Base-by-base conservation (phyloP, 2,797 vertebrate genomes). In the Ceryle rudis region DNA sequence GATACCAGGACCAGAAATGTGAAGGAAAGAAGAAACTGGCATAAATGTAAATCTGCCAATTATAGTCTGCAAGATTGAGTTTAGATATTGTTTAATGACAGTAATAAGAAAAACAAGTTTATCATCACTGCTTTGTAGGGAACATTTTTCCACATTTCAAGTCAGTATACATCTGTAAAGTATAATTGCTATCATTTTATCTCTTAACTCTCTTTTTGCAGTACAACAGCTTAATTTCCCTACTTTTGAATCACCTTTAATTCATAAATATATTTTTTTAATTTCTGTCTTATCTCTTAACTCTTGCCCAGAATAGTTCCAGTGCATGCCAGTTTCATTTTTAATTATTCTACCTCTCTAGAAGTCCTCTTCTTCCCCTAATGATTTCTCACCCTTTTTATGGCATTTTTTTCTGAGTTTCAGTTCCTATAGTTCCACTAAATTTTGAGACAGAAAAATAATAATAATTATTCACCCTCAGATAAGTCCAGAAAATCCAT, bases 1-100 rank as follows among this genome's bases (percentile, higher is more conserved):
- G 51, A 60, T 73, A 75, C 14, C 29, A 89, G 60, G 35, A 93
- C 54, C 35, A 89, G 60, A 86, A 95, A 89, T 46, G 26, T 49
- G 71, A 85, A 86, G 64, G 78, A 94, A 96, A 75, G 33, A 81
- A 79, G 47, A 88, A 95, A 52, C 39, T 77, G 23, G 5, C 41
- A 62, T 80, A 93, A 93, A 77, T 52, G 37, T 83, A 94, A 88
- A 85, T 49, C 77, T 75, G 81, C 51, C 87, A 90, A 11, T 95
- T 92, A 90, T 35, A 79, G 11, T 81, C 64, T 54, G 47, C 49
- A 73, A 75, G 73, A 21, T 37, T 60, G 49, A 80, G 20, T 66
- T 77, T 69, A 93, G 71, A 35, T 82, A 57, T 28, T 91, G 15
- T 47, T 82, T 89, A 69, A 44, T 80, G 67, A 88, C 62, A 93